Base-by-base conservation (phyloP, 2,113 vertebrate species). In the Phyllostomus hastatus region DNA sequence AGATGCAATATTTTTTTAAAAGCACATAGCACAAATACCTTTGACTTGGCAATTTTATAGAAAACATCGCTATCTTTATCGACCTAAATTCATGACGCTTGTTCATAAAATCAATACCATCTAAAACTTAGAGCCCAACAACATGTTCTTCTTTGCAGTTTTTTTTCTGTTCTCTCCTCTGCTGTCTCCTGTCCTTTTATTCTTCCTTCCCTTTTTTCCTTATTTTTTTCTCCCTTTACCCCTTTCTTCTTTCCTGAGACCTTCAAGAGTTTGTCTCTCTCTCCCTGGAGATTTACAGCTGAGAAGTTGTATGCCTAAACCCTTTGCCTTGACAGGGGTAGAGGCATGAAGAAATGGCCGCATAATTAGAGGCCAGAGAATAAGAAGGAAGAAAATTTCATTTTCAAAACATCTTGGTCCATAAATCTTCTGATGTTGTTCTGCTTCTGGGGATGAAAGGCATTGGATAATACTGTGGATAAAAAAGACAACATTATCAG, bases 1-100 rank as follows among this genome's bases (percentile, higher is more conserved):
- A 96, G 83, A 88, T 97, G 93, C 93, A 97, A 97, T 97, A 96
- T 97, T 98, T 98, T 97, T 98, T 97, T 88, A 97, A 97, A 98
- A 80, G 79, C 92, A 88, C 69, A 91, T 24, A 92, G 91, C 70
- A 82, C 89, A 93, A 90, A 85, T 96, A 97, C 80, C 85, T 96
- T 88, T 66, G 95, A 94, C 93, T 48, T 82, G 88, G 8, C 91
- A 96, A 97, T 95, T 97, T 95, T 97, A 83, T 70, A 88, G 96
- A 96, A 64, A 57, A 43, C 33, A 0, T 0, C 69, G 96, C 26
- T 59, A 79, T 0, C 0, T 95, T 80, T 90, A 38, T 24, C 85
- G 81, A 96, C 66, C 28, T 17, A 92, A 94, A 97, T 89, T 90
- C 43, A 57, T 33, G 26, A 54, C 20, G 10, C 3, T 31, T 79